These are phyloP conservation scores for Bombus sylvicola DNA, from an alignment of 1,140 invertebrate genomes.

Conservation along the genomic window DNA sequence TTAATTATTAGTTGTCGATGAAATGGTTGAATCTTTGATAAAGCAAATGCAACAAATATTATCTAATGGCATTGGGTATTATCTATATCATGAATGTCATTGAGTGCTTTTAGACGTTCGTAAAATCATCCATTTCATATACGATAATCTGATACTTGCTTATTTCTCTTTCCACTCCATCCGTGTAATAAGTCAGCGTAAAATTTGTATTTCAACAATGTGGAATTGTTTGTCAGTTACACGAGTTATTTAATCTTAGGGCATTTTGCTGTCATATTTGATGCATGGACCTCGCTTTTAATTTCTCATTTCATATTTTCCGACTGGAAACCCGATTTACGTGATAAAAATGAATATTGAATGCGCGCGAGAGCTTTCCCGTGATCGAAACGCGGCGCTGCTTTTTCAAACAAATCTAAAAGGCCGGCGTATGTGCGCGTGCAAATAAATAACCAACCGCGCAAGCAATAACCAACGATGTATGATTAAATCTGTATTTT, in stretches of 20 bases:
- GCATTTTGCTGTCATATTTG: not conserved
- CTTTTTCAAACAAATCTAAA: not conserved
- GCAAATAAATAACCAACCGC: too few relatives aligned
- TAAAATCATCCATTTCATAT: not conserved
- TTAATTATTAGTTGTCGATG: not conserved
- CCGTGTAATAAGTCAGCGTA: not conserved
- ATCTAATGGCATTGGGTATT: too few relatives aligned
- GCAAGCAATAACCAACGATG: conserved; percentile 1
- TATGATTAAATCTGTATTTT: conserved; percentile 27
- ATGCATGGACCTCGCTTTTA: not conserved
- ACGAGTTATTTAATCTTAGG: not conserved
- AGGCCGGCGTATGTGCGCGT: not conserved
- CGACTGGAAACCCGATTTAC: not conserved
- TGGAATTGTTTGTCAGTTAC: not conserved
- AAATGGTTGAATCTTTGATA: not conserved
- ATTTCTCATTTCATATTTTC: not conserved
- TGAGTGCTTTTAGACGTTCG: not conserved
- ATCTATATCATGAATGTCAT: too few relatives aligned
- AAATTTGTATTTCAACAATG: not conserved
- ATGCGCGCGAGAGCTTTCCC: not conserved
- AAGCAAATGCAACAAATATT: too few relatives aligned
- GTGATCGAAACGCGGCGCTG: not conserved
- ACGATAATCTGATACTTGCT: not conserved
- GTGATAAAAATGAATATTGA: not conserved
- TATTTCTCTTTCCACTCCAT: not conserved